Conservation (phyloP, 2,888 invertebrate species). For the Ctenicera cuprea region DNA sequence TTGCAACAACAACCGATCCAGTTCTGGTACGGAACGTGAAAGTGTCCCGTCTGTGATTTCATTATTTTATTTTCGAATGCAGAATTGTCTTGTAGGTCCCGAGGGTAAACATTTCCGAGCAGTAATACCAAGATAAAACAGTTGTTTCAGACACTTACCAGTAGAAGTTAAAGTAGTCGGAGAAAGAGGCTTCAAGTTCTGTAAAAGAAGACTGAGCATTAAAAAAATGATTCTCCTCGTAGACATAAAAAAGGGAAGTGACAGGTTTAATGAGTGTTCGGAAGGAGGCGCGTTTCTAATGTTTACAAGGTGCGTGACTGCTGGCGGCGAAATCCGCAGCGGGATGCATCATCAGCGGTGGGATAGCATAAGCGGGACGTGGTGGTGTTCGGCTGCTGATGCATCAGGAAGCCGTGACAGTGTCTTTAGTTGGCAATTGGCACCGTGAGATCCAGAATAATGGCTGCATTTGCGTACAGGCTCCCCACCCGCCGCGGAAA, state of each 20-base stretch:
- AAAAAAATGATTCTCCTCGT: slow-evolving; percentile 40
- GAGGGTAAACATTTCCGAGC: background rate
- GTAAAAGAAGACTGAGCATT: slow-evolving; percentile 46
- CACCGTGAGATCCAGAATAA: slow-evolving; percentile 70
- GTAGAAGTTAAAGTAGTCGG: slow-evolving; percentile 33
- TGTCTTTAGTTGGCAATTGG: slow-evolving; percentile 54
- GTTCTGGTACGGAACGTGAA: background rate
- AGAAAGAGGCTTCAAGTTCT: slow-evolving; percentile 22
- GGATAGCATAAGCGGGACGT: slow-evolving; percentile 34
- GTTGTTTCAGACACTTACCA: slow-evolving; percentile 38
- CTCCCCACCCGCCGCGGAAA: slow-evolving; percentile 68
- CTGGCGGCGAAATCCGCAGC: slow-evolving; percentile 32
- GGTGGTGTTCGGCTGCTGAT: slow-evolving; percentile 34
- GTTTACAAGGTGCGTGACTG: slow-evolving; percentile 50
- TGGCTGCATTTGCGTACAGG: slow-evolving; percentile 71
- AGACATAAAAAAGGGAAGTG: slow-evolving; percentile 45
- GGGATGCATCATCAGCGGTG: slow-evolving; percentile 45
- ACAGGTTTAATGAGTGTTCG: slow-evolving; percentile 46
- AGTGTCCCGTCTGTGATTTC: slow-evolving; percentile 4
- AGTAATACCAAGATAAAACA: slow-evolving; percentile 15
- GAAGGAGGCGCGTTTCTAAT: slow-evolving; percentile 45
- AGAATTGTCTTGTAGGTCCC: too few relatives aligned
- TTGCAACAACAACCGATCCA: too few relatives aligned
- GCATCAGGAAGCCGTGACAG: slow-evolving; percentile 53
- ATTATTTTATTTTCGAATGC: too few relatives aligned